These are phyloP conservation scores for Tuta absoluta DNA, from an alignment of 2,888 invertebrate genomes.

Conservation along the genomic window DNA sequence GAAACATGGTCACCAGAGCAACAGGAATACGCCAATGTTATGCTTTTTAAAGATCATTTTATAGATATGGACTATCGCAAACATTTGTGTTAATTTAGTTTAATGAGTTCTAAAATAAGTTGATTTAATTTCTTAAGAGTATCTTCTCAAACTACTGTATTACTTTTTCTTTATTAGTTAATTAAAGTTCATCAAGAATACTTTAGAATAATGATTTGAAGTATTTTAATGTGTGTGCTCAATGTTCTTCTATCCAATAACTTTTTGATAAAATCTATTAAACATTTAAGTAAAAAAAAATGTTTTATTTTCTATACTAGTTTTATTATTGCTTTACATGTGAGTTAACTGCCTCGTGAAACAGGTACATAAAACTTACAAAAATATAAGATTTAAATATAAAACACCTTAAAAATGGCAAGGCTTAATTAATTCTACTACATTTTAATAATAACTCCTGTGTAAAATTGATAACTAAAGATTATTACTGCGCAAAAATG, in stretches of 20 bases:
- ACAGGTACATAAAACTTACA: constrained; percentile 34
- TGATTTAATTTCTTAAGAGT: too few relatives aligned
- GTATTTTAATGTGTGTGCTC: neutral
- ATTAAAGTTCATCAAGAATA: neutral
- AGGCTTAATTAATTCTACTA: neutral
- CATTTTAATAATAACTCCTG: neutral
- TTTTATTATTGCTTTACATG: constrained; percentile 19
- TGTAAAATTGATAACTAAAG: neutral
- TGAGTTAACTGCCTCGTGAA: constrained; percentile 29
- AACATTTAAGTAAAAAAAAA: neutral
- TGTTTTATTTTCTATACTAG: neutral
- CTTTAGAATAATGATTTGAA: neutral
- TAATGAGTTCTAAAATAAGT: too few relatives aligned
- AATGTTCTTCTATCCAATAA: constrained; percentile 4
- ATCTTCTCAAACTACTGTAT: constrained; percentile 32
- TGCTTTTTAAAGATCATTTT: too few relatives aligned
- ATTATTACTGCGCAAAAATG: constrained; percentile 51
- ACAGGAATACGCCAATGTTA: too few relatives aligned
- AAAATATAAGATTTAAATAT: constrained; percentile 3
- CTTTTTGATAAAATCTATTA: neutral
- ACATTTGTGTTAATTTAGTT: too few relatives aligned
- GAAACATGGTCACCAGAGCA: too few relatives aligned
- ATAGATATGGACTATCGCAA: too few relatives aligned
- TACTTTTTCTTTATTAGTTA: neutral
- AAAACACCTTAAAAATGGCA: neutral